Percentiles rank a stretch among this genome's conserved stretches.
These are phyloP conservation scores for Takifugu rubripes DNA, from an alignment of 2,797 vertebrate genomes.

Conservation along the genomic window DNA sequence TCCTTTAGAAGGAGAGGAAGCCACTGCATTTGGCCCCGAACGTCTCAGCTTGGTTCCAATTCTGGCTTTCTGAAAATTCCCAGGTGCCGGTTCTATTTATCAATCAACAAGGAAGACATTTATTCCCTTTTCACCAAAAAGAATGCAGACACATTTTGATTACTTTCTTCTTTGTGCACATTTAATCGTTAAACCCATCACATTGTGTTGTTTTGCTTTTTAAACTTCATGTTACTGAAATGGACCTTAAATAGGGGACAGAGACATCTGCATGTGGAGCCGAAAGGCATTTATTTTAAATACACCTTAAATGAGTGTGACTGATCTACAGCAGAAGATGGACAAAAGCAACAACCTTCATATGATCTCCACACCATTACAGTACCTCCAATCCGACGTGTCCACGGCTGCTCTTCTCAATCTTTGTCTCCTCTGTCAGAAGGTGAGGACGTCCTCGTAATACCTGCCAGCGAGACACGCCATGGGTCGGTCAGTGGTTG, in stretches of 20 bases:
- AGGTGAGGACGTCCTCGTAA: constrained; percentile 45
- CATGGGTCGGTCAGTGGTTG: not conserved
- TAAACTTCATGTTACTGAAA: too few relatives aligned
- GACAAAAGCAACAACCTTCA: too few relatives aligned
- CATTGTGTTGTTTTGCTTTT: too few relatives aligned
- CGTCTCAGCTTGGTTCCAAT: constrained; percentile 52
- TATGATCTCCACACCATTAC: too few relatives aligned
- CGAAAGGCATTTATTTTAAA: not conserved
- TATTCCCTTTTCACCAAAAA: not conserved
- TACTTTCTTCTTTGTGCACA: too few relatives aligned
- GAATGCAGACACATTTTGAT: too few relatives aligned
- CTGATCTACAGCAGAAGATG: not conserved
- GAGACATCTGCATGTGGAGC: not conserved
- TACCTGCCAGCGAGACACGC: constrained; percentile 17
- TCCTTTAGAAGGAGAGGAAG: constrained; percentile 60
- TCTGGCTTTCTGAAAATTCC: constrained; percentile 39
- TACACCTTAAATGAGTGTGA: not conserved
- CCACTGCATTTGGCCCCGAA: constrained; percentile 47
- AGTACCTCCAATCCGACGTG: constrained; percentile 25
- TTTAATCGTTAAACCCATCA: too few relatives aligned
- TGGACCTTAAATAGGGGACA: not conserved
- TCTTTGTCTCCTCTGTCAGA: constrained; percentile 30
- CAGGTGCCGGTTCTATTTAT: constrained; percentile 21
- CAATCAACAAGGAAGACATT: not conserved
- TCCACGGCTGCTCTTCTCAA: constrained; percentile 8